These are phyloP conservation scores for Exephanes ischioxanthus DNA, from an alignment of 2,888 invertebrate species.

Conservation along the genomic window DNA sequence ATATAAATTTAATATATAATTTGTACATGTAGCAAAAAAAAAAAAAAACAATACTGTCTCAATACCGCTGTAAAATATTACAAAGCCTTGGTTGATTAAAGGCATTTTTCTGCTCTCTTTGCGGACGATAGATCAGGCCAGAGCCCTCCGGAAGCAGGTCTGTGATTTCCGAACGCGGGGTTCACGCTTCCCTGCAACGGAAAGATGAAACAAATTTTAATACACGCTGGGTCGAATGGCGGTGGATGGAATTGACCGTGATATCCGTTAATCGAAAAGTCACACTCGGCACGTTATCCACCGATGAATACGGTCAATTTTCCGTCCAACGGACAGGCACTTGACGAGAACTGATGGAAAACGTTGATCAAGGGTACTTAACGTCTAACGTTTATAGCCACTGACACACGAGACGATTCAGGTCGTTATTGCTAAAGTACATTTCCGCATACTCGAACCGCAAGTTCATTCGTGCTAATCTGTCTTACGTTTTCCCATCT, in stretches of 20 bases:
- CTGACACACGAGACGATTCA: conserved; percentile 17
- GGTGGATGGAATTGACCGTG: background rate
- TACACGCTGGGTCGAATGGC: background rate
- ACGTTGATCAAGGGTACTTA: conserved; percentile 21
- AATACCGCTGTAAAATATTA: background rate
- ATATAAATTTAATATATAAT: background rate
- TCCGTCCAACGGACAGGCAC: conserved; percentile 14
- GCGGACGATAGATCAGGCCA: conserved; percentile 1
- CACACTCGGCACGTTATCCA: conserved; percentile 22
- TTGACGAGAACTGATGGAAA: background rate
- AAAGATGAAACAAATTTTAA: background rate
- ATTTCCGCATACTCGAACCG: conserved; percentile 17
- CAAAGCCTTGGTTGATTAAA: background rate
- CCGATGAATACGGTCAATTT: conserved; percentile 26
- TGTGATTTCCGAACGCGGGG: conserved; percentile 28
- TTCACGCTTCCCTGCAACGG: conserved; percentile 30
- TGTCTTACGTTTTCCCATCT: conserved; percentile 39
- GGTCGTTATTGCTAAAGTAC: conserved; percentile 30
- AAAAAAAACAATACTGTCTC: background rate
- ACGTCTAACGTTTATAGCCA: conserved; percentile 5
- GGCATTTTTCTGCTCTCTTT: background rate
- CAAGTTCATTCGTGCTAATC: conserved; percentile 42
- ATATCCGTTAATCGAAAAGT: conserved; percentile 40
- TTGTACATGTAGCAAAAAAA: background rate
- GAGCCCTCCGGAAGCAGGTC: background rate